Percentiles rank a stretch among this genome's conserved stretches.
Conservation (phyloP, 2,113 vertebrate genomes). For the Crotalus helleri region DNA sequence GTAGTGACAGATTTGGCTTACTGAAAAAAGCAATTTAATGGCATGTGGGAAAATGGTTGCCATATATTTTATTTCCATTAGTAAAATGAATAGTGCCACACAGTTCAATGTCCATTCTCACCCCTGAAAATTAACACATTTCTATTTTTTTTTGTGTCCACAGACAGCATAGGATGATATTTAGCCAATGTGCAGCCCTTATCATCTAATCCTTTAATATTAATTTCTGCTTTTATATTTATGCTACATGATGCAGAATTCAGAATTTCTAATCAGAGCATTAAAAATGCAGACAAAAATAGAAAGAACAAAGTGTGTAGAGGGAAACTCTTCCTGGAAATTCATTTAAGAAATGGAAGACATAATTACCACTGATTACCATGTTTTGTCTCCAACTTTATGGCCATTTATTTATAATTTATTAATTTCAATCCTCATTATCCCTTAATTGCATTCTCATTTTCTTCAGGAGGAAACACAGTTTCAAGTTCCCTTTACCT, state of each 20-base stretch:
- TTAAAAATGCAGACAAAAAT: constrained; percentile 57
- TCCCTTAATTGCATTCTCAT: constrained; percentile 63
- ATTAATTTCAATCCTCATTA: constrained; percentile 73
- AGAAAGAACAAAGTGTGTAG: constrained; percentile 38
- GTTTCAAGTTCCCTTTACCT: constrained; percentile 56
- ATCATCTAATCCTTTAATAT: constrained; percentile 50
- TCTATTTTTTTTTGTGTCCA: constrained; percentile 24
- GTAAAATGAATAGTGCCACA: constrained; percentile 26
- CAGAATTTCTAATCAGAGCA: constrained; percentile 50
- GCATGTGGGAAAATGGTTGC: constrained; percentile 22
- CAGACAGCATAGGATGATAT: constrained; percentile 30
- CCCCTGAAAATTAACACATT: constrained; percentile 2
- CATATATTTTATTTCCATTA: constrained; percentile 33
- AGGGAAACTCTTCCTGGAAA: constrained; percentile 62
- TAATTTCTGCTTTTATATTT: constrained; percentile 38
- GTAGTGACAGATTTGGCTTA: constrained; percentile 19
- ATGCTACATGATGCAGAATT: constrained; percentile 44
- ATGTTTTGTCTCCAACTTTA: constrained; percentile 60
- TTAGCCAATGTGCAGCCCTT: not conserved
- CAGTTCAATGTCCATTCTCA: not conserved
- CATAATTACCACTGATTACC: constrained; percentile 68
- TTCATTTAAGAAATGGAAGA: constrained; percentile 71
- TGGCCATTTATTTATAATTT: constrained; percentile 72
- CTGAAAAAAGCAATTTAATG: constrained; percentile 1
- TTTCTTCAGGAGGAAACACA: constrained; percentile 63